These are phyloP conservation scores for Mesodorylaimus sp. DNA, from an alignment of 2,888 invertebrate genomes.

Conservation along the genomic window DNA sequence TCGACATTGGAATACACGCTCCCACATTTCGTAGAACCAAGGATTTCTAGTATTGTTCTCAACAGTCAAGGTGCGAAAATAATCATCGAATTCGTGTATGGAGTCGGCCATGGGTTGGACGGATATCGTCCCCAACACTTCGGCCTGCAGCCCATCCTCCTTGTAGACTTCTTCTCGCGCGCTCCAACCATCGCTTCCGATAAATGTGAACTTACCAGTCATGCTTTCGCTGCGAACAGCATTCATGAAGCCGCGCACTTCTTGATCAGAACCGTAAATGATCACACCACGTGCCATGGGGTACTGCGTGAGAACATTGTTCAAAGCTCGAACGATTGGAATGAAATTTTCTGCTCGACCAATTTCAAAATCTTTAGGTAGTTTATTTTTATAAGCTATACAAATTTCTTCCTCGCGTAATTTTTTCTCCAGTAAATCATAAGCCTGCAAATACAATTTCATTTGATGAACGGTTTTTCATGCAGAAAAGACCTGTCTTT, in stretches of 20 bases:
- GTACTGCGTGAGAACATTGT: not conserved
- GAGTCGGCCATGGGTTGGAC: constrained; percentile 82
- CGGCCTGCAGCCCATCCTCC: constrained; percentile 61
- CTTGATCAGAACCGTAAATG: constrained; percentile 55
- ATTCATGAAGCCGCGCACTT: constrained; percentile 83
- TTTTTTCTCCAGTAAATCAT: constrained; percentile 71
- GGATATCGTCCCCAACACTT: constrained; percentile 64
- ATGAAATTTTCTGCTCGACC: constrained; percentile 35
- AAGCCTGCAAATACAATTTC: constrained; percentile 60
- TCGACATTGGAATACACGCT: constrained; percentile 72
- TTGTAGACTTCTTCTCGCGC: constrained; percentile 47
- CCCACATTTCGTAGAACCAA: constrained; percentile 93
- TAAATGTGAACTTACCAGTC: constrained; percentile 78
- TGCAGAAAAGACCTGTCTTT: too few species aligned
- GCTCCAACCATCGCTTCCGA: constrained; percentile 90
- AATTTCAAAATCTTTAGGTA: constrained; percentile 85
- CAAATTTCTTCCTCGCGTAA: constrained; percentile 66
- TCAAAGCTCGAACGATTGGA: not conserved
- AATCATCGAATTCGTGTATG: constrained; percentile 65
- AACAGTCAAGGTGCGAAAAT: constrained; percentile 61
- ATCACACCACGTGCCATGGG: constrained; percentile 1
- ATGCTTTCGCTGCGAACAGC: constrained; percentile 70
- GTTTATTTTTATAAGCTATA: constrained; percentile 77
- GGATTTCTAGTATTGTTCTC: constrained; percentile 75
- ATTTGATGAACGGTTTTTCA: too few species aligned